Conservation (phyloP, 2,113 vertebrate genomes). For the Hystrix cristata region DNA sequence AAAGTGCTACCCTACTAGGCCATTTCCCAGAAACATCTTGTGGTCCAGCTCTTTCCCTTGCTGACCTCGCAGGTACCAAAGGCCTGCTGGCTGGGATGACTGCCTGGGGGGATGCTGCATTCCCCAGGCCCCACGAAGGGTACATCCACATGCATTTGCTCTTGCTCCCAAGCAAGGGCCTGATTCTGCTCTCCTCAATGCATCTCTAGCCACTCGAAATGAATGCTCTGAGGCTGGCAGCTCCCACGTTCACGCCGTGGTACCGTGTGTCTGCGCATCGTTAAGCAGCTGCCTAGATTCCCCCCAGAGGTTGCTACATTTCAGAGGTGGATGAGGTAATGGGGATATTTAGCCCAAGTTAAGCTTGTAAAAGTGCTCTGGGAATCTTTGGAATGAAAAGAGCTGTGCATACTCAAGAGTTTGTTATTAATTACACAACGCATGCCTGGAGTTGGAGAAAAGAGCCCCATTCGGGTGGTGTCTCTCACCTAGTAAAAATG, state of each 20-base stretch:
- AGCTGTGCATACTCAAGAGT: slow-evolving; percentile 67
- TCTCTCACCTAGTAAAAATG: slow-evolving; percentile 49
- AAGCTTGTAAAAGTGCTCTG: slow-evolving; percentile 83
- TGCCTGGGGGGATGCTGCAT: not conserved
- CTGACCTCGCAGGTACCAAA: not conserved
- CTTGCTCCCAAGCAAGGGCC: slow-evolving; percentile 16
- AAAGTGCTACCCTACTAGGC: slow-evolving; percentile 11
- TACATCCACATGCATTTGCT: not conserved
- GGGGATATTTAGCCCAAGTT: slow-evolving; percentile 77
- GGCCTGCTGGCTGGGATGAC: not conserved
- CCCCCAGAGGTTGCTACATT: slow-evolving; percentile 79
- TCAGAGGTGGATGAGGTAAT: slow-evolving; percentile 83
- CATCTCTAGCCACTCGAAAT: slow-evolving; percentile 65
- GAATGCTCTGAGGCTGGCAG: not conserved
- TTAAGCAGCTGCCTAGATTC: slow-evolving; percentile 78
- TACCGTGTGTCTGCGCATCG: slow-evolving; percentile 70
- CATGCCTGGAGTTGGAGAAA: slow-evolving; percentile 41
- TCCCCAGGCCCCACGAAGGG: slow-evolving; percentile 18
- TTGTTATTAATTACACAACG: slow-evolving; percentile 75
- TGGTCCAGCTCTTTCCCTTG: not conserved
- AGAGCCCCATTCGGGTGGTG: not conserved
- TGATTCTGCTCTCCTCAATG: slow-evolving; percentile 24
- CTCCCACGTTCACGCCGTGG: not conserved
- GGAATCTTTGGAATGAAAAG: slow-evolving; percentile 83
- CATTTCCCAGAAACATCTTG: not conserved